Base-by-base conservation (phyloP, 2,888 invertebrate genomes). In the Ochropleura plecta region DNA sequence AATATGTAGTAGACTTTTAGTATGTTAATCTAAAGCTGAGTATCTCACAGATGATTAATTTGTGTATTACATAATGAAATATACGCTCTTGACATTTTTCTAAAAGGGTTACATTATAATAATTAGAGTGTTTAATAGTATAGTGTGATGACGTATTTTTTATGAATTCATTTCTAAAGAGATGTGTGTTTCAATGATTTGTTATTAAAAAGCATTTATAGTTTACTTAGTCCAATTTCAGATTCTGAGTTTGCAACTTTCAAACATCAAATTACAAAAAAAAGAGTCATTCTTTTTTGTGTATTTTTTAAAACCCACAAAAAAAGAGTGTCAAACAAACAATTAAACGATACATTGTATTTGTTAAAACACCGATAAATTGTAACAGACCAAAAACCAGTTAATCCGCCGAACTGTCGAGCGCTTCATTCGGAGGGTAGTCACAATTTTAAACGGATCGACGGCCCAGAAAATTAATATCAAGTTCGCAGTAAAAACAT, bases 381-480 rank as follows among this genome's bases (percentile, higher is more conserved):
- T 86, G 84, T 73, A 63, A 71, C 74, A 73, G 68, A 60, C 70
- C 70, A 65, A 76, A 85, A 70, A 78, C 74, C 71, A 74, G 69
- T 84, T 85, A 84, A 84, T 81, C 76, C 76, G 62, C 51, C n/a
- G 65, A 65, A 72, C 63, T 77, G 80, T 68, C 68, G 64, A 77
- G 65, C 74, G 72, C 70, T 70, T 76, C 75, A 82, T 75, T 72
- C 81, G 85, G 81, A 14, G 70, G 62, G 66, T 76, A 82, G 83
- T 83, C 78, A 76, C 73, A 76, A 86, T 83, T 78, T 78, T 74
- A 70, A 78, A 80, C 81, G 86, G 85, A 62, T 79, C 88, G 82
- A 51, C 84, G 86, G 72, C 73, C 80, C 79, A 86, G 88, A 90
- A 89, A 91, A 91, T 91, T 88, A 87, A 88, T 87, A 84, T 86